These are phyloP conservation scores for Ameiurus melas DNA, from an alignment of 2,113 vertebrate genomes.

Conservation along the genomic window DNA sequence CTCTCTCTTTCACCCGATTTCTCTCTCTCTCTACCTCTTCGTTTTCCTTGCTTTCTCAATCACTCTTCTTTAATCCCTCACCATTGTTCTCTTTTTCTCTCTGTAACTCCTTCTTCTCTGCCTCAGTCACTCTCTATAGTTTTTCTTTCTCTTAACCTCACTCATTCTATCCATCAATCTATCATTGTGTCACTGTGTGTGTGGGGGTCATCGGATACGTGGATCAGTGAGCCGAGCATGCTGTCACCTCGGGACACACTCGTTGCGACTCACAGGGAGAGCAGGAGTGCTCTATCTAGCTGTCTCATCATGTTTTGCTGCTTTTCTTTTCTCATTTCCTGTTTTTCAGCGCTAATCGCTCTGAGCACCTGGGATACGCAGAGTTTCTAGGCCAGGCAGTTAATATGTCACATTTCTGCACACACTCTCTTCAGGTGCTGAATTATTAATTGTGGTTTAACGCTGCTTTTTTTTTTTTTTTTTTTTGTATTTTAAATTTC, in stretches of 20 bases:
- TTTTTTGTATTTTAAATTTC: neutral
- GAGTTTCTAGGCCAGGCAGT: constrained; percentile 49
- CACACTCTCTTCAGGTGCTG: neutral
- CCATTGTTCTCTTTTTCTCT: neutral
- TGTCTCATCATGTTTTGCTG: constrained; percentile 43
- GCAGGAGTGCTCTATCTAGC: constrained; percentile 41
- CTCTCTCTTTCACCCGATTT: neutral
- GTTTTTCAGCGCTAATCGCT: constrained; percentile 52
- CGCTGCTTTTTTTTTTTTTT: neutral
- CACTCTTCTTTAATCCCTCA: neutral
- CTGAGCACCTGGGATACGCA: constrained; percentile 39
- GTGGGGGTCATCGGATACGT: constrained; percentile 26
- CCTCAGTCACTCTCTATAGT: neutral
- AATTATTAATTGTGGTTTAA: neutral
- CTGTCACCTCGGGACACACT: constrained; percentile 2
- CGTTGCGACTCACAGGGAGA: constrained; percentile 28
- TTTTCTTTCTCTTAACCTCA: constrained; percentile 1
- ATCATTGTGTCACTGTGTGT: constrained; percentile 27
- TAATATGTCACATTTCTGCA: constrained; percentile 43
- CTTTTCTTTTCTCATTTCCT: constrained; percentile 55
- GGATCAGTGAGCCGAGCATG: neutral
- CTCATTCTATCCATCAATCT: constrained; percentile 41
- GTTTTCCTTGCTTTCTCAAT: neutral
- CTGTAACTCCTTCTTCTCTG: neutral
- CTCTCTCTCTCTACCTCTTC: too few relatives aligned